Percentiles rank a stretch among this genome's conserved stretches.
Evolutionary conservation across 2,888 invertebrate genomes (phyloP).

Genomic region (Leptinotarsa peninsularis): DNA sequence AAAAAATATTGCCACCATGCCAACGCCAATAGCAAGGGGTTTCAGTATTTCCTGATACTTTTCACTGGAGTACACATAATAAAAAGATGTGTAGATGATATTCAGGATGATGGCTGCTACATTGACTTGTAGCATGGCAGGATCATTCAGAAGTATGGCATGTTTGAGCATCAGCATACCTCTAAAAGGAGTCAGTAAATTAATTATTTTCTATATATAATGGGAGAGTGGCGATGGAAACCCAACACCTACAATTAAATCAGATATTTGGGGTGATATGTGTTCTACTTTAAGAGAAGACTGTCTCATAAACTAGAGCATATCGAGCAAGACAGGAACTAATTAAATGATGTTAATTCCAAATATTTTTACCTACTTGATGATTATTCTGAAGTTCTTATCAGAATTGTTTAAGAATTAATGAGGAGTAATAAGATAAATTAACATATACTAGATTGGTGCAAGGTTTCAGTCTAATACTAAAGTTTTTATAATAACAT

Average conservation of each 20-base stretch:
- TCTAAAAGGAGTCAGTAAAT: conserved; percentile 67
- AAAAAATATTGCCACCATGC: conserved; percentile 72
- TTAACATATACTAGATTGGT: no score
- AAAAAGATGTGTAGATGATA: conserved; percentile 75
- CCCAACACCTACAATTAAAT: background rate
- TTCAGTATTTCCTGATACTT: conserved; percentile 69
- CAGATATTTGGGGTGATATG: background rate
- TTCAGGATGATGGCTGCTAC: conserved; percentile 79
- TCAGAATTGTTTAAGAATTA: no score
- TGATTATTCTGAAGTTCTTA: no score
- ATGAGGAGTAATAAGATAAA: no score
- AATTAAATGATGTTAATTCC: no score
- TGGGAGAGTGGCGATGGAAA: background rate
- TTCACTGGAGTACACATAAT: conserved; percentile 73
- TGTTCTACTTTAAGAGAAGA: background rate
- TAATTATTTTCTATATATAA: conserved; percentile 1
- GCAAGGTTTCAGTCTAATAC: no score
- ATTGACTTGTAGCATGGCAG: conserved; percentile 83
- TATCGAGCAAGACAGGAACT: no score
- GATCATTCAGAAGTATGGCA: conserved; percentile 79
- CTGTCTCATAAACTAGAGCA: no score
- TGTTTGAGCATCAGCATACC: conserved; percentile 81
- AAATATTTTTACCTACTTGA: no score
- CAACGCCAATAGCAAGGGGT: conserved; percentile 70
- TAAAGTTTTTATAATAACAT: background rate